Base-by-base conservation (phyloP, 30 jellyfish, hydroid and myxozoan species). In the Aurelia aurita region DNA sequence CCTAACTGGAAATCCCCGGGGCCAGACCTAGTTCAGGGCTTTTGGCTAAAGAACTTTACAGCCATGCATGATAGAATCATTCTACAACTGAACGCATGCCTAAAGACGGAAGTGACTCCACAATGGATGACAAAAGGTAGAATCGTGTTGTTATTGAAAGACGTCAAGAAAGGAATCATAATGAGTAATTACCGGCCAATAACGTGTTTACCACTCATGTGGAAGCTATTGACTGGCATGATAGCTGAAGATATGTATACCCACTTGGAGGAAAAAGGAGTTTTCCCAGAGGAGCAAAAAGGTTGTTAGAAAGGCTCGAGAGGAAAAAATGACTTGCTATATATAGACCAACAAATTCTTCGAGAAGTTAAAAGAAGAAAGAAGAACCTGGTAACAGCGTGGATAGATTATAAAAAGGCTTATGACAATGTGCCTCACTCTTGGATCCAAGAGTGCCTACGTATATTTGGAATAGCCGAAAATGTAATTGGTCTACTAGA, bases 1-100 rank as follows among this genome's bases (percentile, higher is more conserved):
- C 66, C 82, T 34, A 66, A 66, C 11, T 35, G 47, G 47, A 35
- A 35, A 6, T 2, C 11, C 47, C 10, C 73, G 0, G 84, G 84
- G 25, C 26, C 46, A 72, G 84, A 53, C 11, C 49, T 43, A n/a
- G 84, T 72, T 47, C 84, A 72, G 46, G 84, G 84, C n/a, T 72
- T 5, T 72, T 72, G 84, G 84, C 6, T 72, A 1, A 72, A 72
- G 51, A 72, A 35, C 72, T 47, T 72, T 34, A 72, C 84, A 69
- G 26, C 25, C 28, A 45, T 72, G 57, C 72, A 72, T 21, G 84
- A 43, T 1, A 72, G 84, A 72, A 72, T 72, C 22, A 47, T 44
- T 8, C 4, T 32, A 5, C 84, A 18, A 72, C 71, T 72, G 28
- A 72, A 44, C 11, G 25, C 10, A 1, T 5, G 8, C 10, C 68